These are phyloP conservation scores for Glandiceps talaboti DNA, from an alignment of 53 echinoderm and acorn worm genomes.

Conservation along the genomic window DNA sequence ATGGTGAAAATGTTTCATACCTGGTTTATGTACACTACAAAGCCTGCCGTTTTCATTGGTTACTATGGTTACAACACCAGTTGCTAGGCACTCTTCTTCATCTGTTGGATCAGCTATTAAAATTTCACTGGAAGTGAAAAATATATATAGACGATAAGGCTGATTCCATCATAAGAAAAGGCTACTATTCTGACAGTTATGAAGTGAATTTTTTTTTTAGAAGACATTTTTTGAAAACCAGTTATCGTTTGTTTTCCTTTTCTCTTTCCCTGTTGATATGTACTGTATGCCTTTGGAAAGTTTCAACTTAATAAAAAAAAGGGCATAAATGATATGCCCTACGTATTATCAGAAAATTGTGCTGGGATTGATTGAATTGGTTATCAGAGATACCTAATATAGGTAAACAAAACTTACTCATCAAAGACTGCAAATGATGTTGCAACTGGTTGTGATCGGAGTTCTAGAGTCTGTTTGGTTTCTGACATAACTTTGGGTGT, in stretches of 20 bases:
- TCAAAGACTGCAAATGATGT: conserved; percentile 90
- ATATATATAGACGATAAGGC: no score
- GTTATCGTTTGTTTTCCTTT: no score
- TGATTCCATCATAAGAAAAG: no score
- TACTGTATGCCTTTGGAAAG: no score
- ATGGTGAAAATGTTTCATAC: conserved; percentile 12
- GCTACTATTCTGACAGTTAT: no score
- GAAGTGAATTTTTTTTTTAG: no score
- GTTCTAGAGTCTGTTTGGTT: conserved; percentile 26
- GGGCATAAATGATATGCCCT: no score
- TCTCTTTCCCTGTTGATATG: no score
- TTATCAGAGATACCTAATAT: background rate
- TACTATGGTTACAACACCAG: conserved; percentile 73
- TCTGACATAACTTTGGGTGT: conserved; percentile 37
- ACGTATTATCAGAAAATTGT: no score
- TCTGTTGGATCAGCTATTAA: conserved; percentile 76
- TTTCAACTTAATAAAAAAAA: no score
- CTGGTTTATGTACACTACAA: conserved; percentile 80
- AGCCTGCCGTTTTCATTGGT: conserved; percentile 41
- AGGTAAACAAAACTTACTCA: conserved; percentile 41
- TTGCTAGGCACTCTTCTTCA: conserved; percentile 78
- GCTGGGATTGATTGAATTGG: no score
- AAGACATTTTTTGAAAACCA: no score
- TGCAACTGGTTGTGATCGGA: conserved; percentile 43
- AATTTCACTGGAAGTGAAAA: conserved; percentile 60